Percentiles rank a stretch among this genome's conserved stretches.
Conservation (phyloP, 2,888 invertebrate genomes). For the Ennomos erosarius region DNA sequence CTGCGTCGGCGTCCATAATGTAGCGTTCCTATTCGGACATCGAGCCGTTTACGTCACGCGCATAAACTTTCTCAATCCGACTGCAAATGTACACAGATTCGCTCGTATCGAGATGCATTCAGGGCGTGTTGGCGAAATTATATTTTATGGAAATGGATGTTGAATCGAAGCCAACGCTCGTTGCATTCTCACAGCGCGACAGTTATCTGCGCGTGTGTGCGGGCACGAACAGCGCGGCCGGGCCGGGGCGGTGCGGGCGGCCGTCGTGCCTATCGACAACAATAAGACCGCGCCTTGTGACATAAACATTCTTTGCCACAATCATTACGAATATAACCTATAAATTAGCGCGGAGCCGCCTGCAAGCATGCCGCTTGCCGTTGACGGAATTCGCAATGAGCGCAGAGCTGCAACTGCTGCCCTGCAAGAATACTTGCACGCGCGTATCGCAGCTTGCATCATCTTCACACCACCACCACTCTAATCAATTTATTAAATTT, state of each 20-base stretch:
- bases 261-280: slow-evolving; percentile 73
- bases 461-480: slow-evolving; percentile 31
- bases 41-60: slow-evolving; percentile 53
- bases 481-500: slow-evolving; percentile 34
- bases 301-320: slow-evolving; percentile 82
- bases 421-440: slow-evolving; percentile 56
- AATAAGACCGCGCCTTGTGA: slow-evolving; percentile 80
- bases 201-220: slow-evolving; percentile 74
- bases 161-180: slow-evolving; percentile 75
- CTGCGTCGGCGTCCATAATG: slow-evolving; percentile 26
- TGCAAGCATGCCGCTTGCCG: slow-evolving; percentile 60
- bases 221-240: slow-evolving; percentile 52
- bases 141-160: slow-evolving; percentile 81
- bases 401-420: slow-evolving; percentile 43
- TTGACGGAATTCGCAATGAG: slow-evolving; percentile 72
- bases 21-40: slow-evolving; percentile 36
- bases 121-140: slow-evolving; percentile 66
- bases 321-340: slow-evolving; percentile 82
- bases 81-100: slow-evolving; percentile 51
- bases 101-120: slow-evolving; percentile 67
- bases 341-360: slow-evolving; percentile 77
- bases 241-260: slow-evolving; percentile 10
- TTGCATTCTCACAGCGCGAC: slow-evolving; percentile 71
- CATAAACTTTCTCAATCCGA: slow-evolving; percentile 56
- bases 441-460: slow-evolving; percentile 39